These are phyloP conservation scores for Eunapius fragilis DNA, from an alignment of 37 sponge, comb jelly and placozoan species.

Conservation along the genomic window DNA sequence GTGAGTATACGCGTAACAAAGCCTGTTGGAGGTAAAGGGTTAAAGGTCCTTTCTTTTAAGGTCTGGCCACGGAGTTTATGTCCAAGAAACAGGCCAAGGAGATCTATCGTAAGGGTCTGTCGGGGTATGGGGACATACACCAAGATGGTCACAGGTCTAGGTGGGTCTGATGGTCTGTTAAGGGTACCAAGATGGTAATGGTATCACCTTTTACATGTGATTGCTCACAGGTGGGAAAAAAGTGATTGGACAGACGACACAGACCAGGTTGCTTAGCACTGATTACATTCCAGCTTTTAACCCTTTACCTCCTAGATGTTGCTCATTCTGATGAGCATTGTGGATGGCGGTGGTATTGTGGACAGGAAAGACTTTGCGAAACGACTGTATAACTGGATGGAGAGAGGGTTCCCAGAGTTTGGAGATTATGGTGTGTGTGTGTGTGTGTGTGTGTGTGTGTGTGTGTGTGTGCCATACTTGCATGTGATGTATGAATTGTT, in stretches of 20 bases:
- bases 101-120: conserved; percentile 69
- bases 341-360: conserved; percentile 65
- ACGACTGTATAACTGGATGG: conserved; percentile 67
- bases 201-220: no score
- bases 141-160: conserved; percentile 82
- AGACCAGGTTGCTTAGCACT: conserved; percentile 58
- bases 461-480: neutral
- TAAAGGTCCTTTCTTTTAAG: conserved; percentile 7
- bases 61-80: conserved; percentile 93
- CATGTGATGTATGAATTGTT: neutral
- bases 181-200: no score
- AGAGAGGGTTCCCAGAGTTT: conserved; percentile 74
- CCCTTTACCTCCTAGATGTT: no score
- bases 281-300: conserved; percentile 13
- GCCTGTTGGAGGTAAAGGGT: neutral
- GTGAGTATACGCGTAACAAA: neutral
- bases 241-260: conserved; percentile 98
- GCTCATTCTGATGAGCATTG: conserved; percentile 75
- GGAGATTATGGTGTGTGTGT: conserved; percentile 85
- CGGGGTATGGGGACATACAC: conserved; percentile 60
- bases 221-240: conserved; percentile 74
- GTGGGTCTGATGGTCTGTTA: conserved; percentile 14
- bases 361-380: conserved; percentile 75
- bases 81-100: conserved; percentile 36
- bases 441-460: conserved; percentile 37